These are phyloP conservation scores for Lophura nycthemera DNA, from an alignment of 2,113 vertebrate genomes.

Conservation along the genomic window DNA sequence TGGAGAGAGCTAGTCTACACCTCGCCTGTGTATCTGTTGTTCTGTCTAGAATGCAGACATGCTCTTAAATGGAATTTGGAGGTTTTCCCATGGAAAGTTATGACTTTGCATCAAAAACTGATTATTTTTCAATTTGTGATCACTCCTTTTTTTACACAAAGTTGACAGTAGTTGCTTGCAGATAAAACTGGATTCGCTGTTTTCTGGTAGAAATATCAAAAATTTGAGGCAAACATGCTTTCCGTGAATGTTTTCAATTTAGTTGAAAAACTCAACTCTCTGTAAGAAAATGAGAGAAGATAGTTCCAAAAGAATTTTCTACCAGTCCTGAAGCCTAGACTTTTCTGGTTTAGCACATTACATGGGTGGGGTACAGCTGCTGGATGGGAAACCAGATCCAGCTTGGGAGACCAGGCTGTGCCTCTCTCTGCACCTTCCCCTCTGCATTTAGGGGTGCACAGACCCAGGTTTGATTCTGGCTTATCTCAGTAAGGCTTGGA, in stretches of 20 bases:
- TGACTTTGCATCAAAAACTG: slow-evolving; percentile 37
- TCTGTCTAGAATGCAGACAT: slow-evolving; percentile 1
- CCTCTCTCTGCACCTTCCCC: background rate
- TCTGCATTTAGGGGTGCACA: background rate
- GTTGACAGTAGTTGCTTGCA: background rate
- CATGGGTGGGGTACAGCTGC: background rate
- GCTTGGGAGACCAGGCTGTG: background rate
- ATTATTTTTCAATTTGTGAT: slow-evolving; percentile 33
- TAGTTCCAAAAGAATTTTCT: background rate
- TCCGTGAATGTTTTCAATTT: slow-evolving; percentile 8
- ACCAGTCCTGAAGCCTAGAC: background rate
- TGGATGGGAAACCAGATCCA: background rate
- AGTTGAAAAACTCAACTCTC: background rate
- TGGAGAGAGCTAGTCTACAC: background rate
- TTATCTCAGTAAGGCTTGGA: background rate
- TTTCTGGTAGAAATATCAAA: slow-evolving; percentile 8
- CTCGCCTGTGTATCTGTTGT: background rate
- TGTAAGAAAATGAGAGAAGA: background rate
- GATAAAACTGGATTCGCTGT: background rate
- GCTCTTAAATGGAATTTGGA: slow-evolving; percentile 51
- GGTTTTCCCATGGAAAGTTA: slow-evolving; percentile 34
- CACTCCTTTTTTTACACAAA: background rate
- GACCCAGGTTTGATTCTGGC: background rate
- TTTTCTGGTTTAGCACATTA: background rate
- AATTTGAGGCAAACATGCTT: background rate